Base-by-base conservation (phyloP, 2,888 invertebrate species). In the Aethes cnicana region DNA sequence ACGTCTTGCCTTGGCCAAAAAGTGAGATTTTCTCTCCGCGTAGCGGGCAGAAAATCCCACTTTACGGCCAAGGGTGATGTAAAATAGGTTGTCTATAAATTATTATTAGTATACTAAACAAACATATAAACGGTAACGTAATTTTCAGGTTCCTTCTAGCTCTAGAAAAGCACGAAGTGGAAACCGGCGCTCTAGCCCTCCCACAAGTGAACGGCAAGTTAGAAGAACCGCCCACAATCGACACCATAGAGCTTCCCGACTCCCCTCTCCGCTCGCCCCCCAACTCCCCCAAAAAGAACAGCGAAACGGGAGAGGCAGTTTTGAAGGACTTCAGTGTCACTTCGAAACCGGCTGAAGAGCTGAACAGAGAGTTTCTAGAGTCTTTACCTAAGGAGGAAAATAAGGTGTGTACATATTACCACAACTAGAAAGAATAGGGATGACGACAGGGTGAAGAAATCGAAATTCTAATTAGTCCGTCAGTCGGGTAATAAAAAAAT, bases 91-190 rank as follows among this genome's bases (percentile, higher is more conserved):
- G n/a, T n/a, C n/a, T n/a, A n/a, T n/a, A n/a, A n/a, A n/a, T n/a
- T n/a, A n/a, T n/a, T n/a, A n/a, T n/a, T n/a, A n/a, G n/a, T n/a
- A n/a, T n/a, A n/a, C n/a, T n/a, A n/a, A n/a, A n/a, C n/a, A n/a
- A n/a, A n/a, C n/a, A n/a, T n/a, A n/a, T n/a, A n/a, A n/a, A n/a
- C n/a, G n/a, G n/a, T n/a, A n/a, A n/a, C 5, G 30, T 12, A 4
- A 25, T 0, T 75, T 74, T 1, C 76, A 94, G 94, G 66, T 92
- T 92, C 68, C 83, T 95, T 9, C 78, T 94, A n/a, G 91, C 93
- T 0, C 94, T 91, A 66, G 94, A 95, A 82, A 77, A 91, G 82
- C 78, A 89, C 89, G 75, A 92, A 78, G 72, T 91, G 73, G 56
- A 92, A 76, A 76, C 73, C 52, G 74, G 78, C 1, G 43, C 57